Evolutionary conservation across 2,888 invertebrate species (phyloP).

Genomic region (Micoletzkya japonica): DNA sequence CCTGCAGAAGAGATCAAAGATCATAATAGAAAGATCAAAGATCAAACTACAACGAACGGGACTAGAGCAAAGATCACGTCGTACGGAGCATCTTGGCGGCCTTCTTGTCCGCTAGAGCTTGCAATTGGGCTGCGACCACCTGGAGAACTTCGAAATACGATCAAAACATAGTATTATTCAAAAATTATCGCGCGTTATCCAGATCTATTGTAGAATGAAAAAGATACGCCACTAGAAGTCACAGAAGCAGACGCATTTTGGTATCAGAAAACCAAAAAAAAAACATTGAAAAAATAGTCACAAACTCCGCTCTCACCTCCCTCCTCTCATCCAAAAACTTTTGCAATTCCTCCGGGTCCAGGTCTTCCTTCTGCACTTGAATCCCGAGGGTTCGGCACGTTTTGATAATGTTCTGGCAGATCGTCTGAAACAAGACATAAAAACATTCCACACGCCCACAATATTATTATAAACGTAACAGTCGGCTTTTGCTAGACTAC

Average conservation of each 20-base stretch:
- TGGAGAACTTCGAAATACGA: not conserved
- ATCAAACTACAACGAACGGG: not conserved
- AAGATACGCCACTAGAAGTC: too few species aligned
- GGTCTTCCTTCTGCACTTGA: constrained; percentile 48
- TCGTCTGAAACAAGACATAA: constrained; percentile 40
- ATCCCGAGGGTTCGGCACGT: constrained; percentile 50
- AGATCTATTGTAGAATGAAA: not conserved
- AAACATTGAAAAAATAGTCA: not conserved
- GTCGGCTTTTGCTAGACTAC: too few species aligned
- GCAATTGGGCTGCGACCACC: constrained; percentile 50
- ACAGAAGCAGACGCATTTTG: too few species aligned
- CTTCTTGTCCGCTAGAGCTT: constrained; percentile 58
- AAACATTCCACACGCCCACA: too few species aligned
- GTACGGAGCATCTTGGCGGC: constrained; percentile 61
- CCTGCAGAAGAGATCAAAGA: not conserved
- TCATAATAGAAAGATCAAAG: constrained; percentile 24
- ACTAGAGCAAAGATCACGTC: constrained; percentile 38
- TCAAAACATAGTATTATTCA: not conserved
- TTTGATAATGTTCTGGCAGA: constrained; percentile 49
- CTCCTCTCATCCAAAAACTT: constrained; percentile 50
- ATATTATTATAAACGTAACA: too few species aligned
- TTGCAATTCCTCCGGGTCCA: constrained; percentile 45
- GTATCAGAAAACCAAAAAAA: too few species aligned
- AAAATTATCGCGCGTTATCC: not conserved
- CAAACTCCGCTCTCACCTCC: constrained; percentile 27